Evolutionary conservation across 2,888 invertebrate species (phyloP), one percentile per base, ranked within the genome.

Genomic region (Melanargia galathea): DNA sequence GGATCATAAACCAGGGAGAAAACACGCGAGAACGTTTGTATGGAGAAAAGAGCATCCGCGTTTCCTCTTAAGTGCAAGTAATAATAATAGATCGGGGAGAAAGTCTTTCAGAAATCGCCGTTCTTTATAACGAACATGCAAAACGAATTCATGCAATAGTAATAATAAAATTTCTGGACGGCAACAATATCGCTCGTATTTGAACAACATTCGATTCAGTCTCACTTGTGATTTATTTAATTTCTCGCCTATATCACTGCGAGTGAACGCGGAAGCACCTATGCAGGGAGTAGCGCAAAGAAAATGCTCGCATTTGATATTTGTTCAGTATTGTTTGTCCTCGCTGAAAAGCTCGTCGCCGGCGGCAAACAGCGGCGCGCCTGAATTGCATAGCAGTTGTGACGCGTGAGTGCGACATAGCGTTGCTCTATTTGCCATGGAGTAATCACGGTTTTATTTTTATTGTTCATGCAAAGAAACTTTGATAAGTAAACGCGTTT

Each of bases 281-380:
- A 33, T 20, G 30, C 22, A 46, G 11, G 11, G 33, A 35, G 38
- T 40, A 20, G 59, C 38, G 38, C 4, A 51, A n/a, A 40, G 59
- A 51, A 72, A 74, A 67, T 60, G 75, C 76, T 75, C 33, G 55
- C 7, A 60, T 62, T 26, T 52, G 33, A 26, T 59, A 51, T 62
- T 26, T 60, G 48, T 63, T 60, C 62, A 58, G 62, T 65, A 59
- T 72, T 78, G 76, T 80, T 81, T 77, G 75, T 73, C 75, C 68
- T 71, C 74, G 63, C 68, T 79, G 77, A 77, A 74, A 76, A 71
- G 76, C 77, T 79, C 78, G 73, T 75, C 75, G 79, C 75, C 78
- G 75, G 68, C 63, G 59, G 69, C 71, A 73, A 70, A 72, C 71
- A 66, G 66, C 57, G 69, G 62, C 52, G 60, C 51, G 59, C 51